Conservation (phyloP, 2,888 invertebrate species). For the Caenorhabditis panamensis region DNA sequence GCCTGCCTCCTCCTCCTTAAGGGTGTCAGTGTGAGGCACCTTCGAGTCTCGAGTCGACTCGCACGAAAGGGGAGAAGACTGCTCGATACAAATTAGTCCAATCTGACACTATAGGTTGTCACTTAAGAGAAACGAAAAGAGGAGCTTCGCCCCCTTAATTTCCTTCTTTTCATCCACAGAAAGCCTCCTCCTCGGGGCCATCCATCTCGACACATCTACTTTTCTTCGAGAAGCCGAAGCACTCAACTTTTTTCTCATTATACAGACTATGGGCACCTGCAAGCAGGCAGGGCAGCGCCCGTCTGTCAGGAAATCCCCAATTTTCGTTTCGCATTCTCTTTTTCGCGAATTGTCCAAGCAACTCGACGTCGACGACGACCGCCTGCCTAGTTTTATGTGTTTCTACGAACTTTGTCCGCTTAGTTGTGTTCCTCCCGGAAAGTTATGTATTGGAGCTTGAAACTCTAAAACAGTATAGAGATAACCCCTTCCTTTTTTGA, state of each 20-base stretch:
- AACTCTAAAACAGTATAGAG: too few relatives aligned
- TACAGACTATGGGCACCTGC: slow-evolving; percentile 40
- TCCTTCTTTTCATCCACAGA: slow-evolving; percentile 35
- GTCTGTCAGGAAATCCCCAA: slow-evolving; percentile 58
- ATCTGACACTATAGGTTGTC: slow-evolving; percentile 67
- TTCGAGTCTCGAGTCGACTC: background rate
- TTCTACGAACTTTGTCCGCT: background rate
- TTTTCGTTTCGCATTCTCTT: slow-evolving; percentile 49
- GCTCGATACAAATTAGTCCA: slow-evolving; percentile 64
- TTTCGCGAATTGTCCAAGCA: slow-evolving; percentile 19
- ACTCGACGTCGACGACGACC: slow-evolving; percentile 4
- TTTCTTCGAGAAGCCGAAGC: slow-evolving; percentile 25
- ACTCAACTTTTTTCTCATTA: slow-evolving; percentile 48
- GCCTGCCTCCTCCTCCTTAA: slow-evolving; percentile 4
- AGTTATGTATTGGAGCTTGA: too few relatives aligned
- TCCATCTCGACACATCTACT: slow-evolving; percentile 50
- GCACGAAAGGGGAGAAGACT: slow-evolving; percentile 14
- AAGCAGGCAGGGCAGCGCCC: slow-evolving; percentile 10
- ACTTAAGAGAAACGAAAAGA: slow-evolving; percentile 52
- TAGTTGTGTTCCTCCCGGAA: background rate
- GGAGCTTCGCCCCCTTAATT: slow-evolving; percentile 49
- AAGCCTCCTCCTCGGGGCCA: slow-evolving; percentile 36
- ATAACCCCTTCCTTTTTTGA: too few relatives aligned
- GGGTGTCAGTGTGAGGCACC: too few relatives aligned
- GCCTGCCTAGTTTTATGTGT: background rate